Percentiles rank a stretch among this genome's conserved stretches.
phyloP scores from a whole-genome alignment of 2,797 vertebrate species.

The Anas flavirostris region DNA sequence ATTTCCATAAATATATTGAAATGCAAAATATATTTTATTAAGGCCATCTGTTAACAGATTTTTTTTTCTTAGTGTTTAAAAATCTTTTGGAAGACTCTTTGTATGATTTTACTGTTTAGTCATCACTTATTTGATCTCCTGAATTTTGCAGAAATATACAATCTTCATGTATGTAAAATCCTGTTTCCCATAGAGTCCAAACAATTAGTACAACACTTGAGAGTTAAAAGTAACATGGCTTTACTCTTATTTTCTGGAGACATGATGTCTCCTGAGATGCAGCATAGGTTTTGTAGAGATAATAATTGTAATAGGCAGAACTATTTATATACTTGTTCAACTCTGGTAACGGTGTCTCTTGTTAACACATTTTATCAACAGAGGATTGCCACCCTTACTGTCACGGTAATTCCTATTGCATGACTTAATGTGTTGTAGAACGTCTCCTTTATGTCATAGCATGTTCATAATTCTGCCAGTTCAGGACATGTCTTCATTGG shows the following conservation, averaged over 20 bases:
- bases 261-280: neutral
- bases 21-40: neutral
- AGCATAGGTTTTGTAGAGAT: neutral
- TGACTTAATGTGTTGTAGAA: slow-evolving; percentile 75
- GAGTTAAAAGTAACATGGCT: neutral
- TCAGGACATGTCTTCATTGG: slow-evolving; percentile 1
- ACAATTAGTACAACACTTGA: neutral
- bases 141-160: neutral
- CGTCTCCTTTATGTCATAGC: slow-evolving; percentile 50
- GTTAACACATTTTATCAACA: slow-evolving; percentile 85
- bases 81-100: neutral
- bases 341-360: slow-evolving; percentile 79
- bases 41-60: neutral
- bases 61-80: neutral
- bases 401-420: slow-evolving; percentile 92
- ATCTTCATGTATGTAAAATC: neutral
- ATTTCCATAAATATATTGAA: neutral
- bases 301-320: slow-evolving; percentile 42
- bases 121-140: neutral
- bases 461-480: slow-evolving; percentile 38
- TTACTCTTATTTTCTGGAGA: neutral
- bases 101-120: neutral
- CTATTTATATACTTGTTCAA: slow-evolving; percentile 38
- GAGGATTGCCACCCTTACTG: slow-evolving; percentile 99
- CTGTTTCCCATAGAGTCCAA: neutral